Evolutionary conservation across 1,140 invertebrate genomes (phyloP), one percentile per base, ranked within the genome.

Genomic region (Leptonema lineaticorne): DNA sequence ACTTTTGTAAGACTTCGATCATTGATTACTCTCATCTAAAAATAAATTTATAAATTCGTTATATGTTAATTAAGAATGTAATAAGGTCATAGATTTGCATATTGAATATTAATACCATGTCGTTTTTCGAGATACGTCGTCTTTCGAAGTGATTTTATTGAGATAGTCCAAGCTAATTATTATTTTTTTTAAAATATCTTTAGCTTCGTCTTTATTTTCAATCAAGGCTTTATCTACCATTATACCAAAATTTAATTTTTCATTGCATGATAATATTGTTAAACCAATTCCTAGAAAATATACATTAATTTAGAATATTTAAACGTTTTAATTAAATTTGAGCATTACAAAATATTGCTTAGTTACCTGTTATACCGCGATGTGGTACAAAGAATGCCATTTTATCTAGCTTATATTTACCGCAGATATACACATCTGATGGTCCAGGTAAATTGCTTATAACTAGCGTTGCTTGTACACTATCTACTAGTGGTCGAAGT

Each of bases 391-490:
- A 81, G 65, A 81, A 82, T 9, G 80, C 76, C 66, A 82, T 71
- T 62, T 77, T 75, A 45, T 78, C 75, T 16, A 82, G 67, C 4
- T 60, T 72, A 22, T 76, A 72, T 14, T 78, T 77, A n/a, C 75
- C 78, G 57, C 79, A 77, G 27, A 79, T 77, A 22, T 71, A 76
- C 1, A 78, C 58, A 7, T 62, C 37, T 1, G 70, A 69, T 14
- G 81, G 79, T 20, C 81, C 81, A 8, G 79, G 79, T 68, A 81
- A 75, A 60, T 81, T 81, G 63, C 81, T 82, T 11, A 82, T 73
- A 0, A 78, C 76, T 66, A 81, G 67, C 0, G 80, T 78, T 0
- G 78, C 79, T 69, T 82, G 79, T 18, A 72, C 76, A 53, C 78
- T 81, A 18, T 74, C 74, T 20, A 81, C 72, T 20, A 80, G 30